Conservation (phyloP, 2,888 invertebrate genomes). For the Hylaea fasciaria region DNA sequence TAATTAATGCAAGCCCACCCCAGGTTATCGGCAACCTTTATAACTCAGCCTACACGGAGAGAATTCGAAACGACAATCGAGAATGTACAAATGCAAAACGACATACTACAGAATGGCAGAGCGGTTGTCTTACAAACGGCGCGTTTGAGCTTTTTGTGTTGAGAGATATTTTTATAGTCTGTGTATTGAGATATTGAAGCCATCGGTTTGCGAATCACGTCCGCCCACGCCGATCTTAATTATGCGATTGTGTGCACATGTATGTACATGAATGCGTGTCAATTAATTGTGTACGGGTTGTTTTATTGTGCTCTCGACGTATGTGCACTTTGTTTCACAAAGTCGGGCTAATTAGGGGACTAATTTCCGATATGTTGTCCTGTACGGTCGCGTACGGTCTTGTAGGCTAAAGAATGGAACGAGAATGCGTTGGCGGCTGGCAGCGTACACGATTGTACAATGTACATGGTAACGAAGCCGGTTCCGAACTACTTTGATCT, state of each 20-base stretch:
- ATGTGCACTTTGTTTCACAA: slow-evolving; percentile 26
- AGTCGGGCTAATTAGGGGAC: slow-evolving; percentile 28
- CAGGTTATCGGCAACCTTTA: slow-evolving; percentile 68
- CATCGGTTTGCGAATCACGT: slow-evolving; percentile 20
- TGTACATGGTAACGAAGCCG: slow-evolving; percentile 9
- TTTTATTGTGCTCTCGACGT: slow-evolving; percentile 15
- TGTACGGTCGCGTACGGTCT: slow-evolving; percentile 20
- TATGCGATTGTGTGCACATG: slow-evolving; percentile 31
- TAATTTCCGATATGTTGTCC: slow-evolving; percentile 27
- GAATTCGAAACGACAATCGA: slow-evolving; percentile 23
- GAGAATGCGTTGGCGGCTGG: slow-evolving; percentile 15
- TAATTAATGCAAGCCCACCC: slow-evolving; percentile 78
- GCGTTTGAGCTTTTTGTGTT: slow-evolving; percentile 11
- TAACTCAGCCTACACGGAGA: slow-evolving; percentile 29
- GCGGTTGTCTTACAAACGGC: slow-evolving; percentile 22
- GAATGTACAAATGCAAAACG: slow-evolving; percentile 4
- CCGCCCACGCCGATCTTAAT: slow-evolving; percentile 39
- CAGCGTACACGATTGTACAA: slow-evolving; percentile 1
- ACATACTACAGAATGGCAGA: slow-evolving; percentile 12
- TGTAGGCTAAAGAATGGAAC: slow-evolving; percentile 20
- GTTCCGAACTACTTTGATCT: not conserved
- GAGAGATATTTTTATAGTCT: slow-evolving; percentile 9
- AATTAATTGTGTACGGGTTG: slow-evolving; percentile 34
- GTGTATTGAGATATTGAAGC: slow-evolving; percentile 18
- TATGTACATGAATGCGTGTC: slow-evolving; percentile 32